These are phyloP conservation scores for Morpho achilles DNA, from an alignment of 2,888 invertebrate genomes.

Conservation along the genomic window DNA sequence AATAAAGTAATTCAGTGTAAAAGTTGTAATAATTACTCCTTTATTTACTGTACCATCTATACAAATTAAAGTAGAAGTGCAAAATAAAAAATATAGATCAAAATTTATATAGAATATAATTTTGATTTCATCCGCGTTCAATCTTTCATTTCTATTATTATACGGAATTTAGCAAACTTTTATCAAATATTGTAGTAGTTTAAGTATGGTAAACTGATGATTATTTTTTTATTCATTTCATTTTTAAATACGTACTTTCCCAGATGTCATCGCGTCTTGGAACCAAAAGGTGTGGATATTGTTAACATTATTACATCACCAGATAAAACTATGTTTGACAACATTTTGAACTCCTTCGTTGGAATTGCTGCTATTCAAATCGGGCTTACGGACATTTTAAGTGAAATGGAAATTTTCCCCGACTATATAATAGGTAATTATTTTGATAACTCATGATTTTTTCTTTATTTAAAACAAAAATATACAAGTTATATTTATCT, in stretches of 20 bases:
- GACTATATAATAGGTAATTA: slow-evolving; percentile 87
- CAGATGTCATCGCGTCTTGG: slow-evolving; percentile 69
- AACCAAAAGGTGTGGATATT: slow-evolving; percentile 81
- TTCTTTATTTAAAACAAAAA: too few species aligned
- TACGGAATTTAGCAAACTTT: too few species aligned
- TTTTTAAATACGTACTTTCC: slow-evolving; percentile 14
- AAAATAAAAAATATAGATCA: too few species aligned
- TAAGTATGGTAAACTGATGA: background rate
- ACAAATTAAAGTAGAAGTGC: too few species aligned
- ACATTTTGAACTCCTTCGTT: slow-evolving; percentile 85
- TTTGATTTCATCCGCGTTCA: too few species aligned
- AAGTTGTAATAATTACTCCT: too few species aligned
- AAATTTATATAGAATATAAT: too few species aligned
- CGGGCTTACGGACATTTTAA: slow-evolving; percentile 65
- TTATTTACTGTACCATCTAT: too few species aligned
- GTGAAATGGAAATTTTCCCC: slow-evolving; percentile 79
- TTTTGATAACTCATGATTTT: too few species aligned
- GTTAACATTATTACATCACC: slow-evolving; percentile 81
- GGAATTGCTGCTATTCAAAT: slow-evolving; percentile 87
- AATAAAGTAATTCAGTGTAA: too few species aligned
- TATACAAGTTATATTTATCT: too few species aligned
- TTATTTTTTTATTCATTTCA: background rate
- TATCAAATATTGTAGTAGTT: background rate
- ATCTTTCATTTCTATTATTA: too few species aligned
- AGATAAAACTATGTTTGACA: slow-evolving; percentile 74